Evolutionary conservation across 2,113 vertebrate species (phyloP), one percentile per base, ranked within the genome.

Genomic region (Cephalopholis sonnerati): DNA sequence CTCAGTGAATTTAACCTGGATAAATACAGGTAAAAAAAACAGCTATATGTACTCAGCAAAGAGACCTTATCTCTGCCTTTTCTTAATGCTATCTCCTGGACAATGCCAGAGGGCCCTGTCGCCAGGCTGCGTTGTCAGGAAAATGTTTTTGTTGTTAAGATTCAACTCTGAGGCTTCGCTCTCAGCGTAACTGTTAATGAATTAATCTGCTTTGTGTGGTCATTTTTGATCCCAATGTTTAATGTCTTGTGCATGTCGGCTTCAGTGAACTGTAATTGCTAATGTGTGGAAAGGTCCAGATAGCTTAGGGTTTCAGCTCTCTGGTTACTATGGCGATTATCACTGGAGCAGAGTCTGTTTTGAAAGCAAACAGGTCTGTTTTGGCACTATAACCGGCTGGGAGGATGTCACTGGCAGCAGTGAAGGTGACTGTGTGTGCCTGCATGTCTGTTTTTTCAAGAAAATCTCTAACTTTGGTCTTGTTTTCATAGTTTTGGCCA

Each of bases 351-450:
- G 87, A 70, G 88, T 77, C 85, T 95, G 93, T 95, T 94, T 93
- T 94, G 88, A 94, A 94, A 95, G 94, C 95, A 95, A 95, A 95
- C 92, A 90, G 74, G 77, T 81, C 71, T 92, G 90, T 95, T 94
- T 94, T 94, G 90, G 78, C 82, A 84, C 87, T 62, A 85, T 32
- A 65, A 83, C 48, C 29, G 17, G 74, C 62, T n/a, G 58, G 50
- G 71, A 69, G 83, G 79, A 87, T 87, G 81, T 81, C 59, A 74
- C 71, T 48, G 74, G 73, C 53, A 22, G 79, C 58, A 77, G 15
- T 59, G 82, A 82, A 83, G 83, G 86, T 68, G 81, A 85, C 77
- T 63, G 24, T 57, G 66, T 66, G 5, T 27, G 58, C 27, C 9
- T 44, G 5, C 22, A 36, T 63, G 66, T 29, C 27, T 48, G 27